These are phyloP conservation scores for Cyanoliseus patagonus DNA, from an alignment of 2,113 vertebrate genomes.

Conservation along the genomic window DNA sequence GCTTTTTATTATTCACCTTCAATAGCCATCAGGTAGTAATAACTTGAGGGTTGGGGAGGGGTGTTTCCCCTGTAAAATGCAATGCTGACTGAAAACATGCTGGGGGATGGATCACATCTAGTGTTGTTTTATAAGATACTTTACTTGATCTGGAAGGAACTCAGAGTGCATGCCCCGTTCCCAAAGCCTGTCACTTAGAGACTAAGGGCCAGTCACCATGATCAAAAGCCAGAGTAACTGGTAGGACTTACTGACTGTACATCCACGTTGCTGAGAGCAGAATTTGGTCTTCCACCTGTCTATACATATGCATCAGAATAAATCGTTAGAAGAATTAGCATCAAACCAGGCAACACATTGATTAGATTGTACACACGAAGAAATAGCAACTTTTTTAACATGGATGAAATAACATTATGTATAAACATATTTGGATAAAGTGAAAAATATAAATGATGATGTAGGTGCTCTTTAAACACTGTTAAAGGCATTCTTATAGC, in stretches of 20 bases:
- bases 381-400: not conserved
- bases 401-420: not conserved
- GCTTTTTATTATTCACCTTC: not conserved
- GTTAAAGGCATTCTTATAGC: not conserved
- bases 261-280: not conserved
- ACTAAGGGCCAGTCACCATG: not conserved
- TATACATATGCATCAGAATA: not conserved
- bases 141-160: not conserved
- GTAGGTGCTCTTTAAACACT: not conserved
- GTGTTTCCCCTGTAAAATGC: not conserved
- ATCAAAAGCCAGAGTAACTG: not conserved
- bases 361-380: not conserved
- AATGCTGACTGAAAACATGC: not conserved
- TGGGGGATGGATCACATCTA: not conserved
- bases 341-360: not conserved
- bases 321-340: not conserved
- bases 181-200: not conserved
- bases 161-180: not conserved
- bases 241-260: not conserved
- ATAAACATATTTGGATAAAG: not conserved
- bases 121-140: not conserved
- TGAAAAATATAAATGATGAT: not conserved
- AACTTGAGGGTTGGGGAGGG: rapidly evolving
- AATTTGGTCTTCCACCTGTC: not conserved
- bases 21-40: not conserved